Evolutionary conservation across 2,888 invertebrate genomes (phyloP).

Genomic region (Pseudococcus longispinus): DNA sequence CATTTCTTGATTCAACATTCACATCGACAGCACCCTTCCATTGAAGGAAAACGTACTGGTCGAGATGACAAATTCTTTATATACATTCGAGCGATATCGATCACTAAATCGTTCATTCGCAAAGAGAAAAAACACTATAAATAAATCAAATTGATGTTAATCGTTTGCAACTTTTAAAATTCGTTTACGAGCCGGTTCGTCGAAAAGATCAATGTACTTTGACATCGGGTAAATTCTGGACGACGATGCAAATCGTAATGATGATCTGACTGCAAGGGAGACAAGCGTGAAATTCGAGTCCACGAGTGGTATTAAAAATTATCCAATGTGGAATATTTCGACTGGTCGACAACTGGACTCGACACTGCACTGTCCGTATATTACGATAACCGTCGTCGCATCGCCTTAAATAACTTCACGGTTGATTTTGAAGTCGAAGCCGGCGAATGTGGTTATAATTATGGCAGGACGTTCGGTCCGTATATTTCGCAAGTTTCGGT

Average conservation of each 20-base stretch:
- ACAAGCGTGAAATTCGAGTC: conserved; percentile 11
- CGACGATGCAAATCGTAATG: neutral
- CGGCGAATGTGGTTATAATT: neutral
- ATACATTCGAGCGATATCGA: neutral
- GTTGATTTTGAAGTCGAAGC: neutral
- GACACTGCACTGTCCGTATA: neutral
- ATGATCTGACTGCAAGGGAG: neutral
- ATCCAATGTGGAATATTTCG: too few species aligned
- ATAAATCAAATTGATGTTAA: neutral
- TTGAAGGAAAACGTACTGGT: neutral
- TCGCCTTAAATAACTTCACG: neutral
- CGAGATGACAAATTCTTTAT: neutral
- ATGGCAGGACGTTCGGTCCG: neutral
- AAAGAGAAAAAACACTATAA: neutral
- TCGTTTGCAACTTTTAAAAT: neutral
- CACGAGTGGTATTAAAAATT: neutral
- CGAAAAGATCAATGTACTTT: neutral
- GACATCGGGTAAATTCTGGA: neutral
- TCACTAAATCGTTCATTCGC: neutral
- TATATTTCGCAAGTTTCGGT: neutral
- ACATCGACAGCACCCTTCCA: neutral
- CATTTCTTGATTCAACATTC: neutral
- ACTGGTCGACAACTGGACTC: neutral
- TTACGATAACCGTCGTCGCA: neutral
- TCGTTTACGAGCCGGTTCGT: neutral